phyloP scores from a whole-genome alignment of 1,140 invertebrate species.

The Conus betulinus region DNA sequence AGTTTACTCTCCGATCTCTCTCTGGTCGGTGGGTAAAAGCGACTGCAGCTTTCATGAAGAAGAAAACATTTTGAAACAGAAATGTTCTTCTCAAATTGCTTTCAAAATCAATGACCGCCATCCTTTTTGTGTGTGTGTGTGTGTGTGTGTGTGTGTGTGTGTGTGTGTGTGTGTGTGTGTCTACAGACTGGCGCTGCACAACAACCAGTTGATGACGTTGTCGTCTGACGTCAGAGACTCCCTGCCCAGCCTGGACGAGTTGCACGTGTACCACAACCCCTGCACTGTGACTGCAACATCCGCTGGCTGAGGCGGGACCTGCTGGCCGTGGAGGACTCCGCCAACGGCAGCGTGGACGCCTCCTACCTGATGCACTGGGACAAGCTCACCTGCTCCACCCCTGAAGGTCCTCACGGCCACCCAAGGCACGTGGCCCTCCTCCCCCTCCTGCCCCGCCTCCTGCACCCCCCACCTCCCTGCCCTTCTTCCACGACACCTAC shows the following conservation, averaged over 20 bases:
- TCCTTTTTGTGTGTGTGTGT: too few relatives aligned
- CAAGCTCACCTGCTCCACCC: constrained; percentile 47
- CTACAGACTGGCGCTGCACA: constrained; percentile 69
- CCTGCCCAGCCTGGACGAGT: constrained; percentile 65
- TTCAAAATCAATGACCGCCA: too few relatives aligned
- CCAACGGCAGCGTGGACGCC: constrained; percentile 51
- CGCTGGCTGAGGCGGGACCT: constrained; percentile 68
- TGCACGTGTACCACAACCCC: constrained; percentile 74
- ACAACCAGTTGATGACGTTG: constrained; percentile 72
- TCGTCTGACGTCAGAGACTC: constrained; percentile 58
- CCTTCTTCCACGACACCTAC: background rate
- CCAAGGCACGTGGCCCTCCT: constrained; percentile 56
- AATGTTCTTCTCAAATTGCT: too few relatives aligned
- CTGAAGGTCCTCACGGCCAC: constrained; percentile 63
- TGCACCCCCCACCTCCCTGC: background rate
- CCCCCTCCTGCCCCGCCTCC: constrained; percentile 44
- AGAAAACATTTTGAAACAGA: too few relatives aligned
- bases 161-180: too few relatives aligned
- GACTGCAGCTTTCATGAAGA: too few relatives aligned
- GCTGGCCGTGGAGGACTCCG: background rate
- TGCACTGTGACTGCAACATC: constrained; percentile 77
- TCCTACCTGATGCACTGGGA: constrained; percentile 71
- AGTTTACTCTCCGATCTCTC: too few relatives aligned
- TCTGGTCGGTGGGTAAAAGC: too few relatives aligned
- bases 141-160: too few relatives aligned